phyloP scores from a whole-genome alignment of 2,113 vertebrate species.

The Nanorana parkeri region DNA sequence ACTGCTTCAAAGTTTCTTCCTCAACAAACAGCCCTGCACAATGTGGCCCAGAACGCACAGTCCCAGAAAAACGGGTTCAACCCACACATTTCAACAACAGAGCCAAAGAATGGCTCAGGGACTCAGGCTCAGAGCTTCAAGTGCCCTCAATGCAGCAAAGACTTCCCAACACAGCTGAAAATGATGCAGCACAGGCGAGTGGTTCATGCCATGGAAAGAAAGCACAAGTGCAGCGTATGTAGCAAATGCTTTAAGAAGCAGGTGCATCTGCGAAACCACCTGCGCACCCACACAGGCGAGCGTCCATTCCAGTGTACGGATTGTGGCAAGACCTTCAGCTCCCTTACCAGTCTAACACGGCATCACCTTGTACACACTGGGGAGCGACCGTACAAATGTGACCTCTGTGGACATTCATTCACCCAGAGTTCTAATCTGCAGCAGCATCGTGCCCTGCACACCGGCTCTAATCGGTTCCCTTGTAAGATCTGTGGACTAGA shows the following conservation, averaged over 20 bases:
- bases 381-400: conserved; percentile 83
- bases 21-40: conserved; percentile 70
- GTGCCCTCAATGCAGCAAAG: conserved; percentile 79
- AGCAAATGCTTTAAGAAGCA: conserved; percentile 87
- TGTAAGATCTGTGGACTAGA: conserved; percentile 77
- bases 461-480: conserved; percentile 58
- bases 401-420: conserved; percentile 83
- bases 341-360: conserved; percentile 83
- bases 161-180: conserved; percentile 76
- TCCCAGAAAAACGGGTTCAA: conserved; percentile 73
- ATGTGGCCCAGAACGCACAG: conserved; percentile 69
- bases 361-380: conserved; percentile 87
- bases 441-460: conserved; percentile 84
- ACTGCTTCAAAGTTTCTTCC: conserved; percentile 58
- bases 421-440: conserved; percentile 89
- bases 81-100: conserved; percentile 72
- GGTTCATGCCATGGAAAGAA: conserved; percentile 75
- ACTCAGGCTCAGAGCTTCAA: conserved; percentile 66
- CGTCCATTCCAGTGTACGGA: conserved; percentile 86
- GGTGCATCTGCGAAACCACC: conserved; percentile 85
- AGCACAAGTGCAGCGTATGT: conserved; percentile 81
- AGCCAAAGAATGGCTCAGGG: neutral
- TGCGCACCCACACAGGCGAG: conserved; percentile 87
- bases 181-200: conserved; percentile 79
- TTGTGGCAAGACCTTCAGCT: conserved; percentile 87